A percentile compares a stretch with the other conserved stretches of the same genome.
Evolutionary conservation across 2,888 invertebrate species (phyloP).

Genomic region (Tipula helvola): DNA sequence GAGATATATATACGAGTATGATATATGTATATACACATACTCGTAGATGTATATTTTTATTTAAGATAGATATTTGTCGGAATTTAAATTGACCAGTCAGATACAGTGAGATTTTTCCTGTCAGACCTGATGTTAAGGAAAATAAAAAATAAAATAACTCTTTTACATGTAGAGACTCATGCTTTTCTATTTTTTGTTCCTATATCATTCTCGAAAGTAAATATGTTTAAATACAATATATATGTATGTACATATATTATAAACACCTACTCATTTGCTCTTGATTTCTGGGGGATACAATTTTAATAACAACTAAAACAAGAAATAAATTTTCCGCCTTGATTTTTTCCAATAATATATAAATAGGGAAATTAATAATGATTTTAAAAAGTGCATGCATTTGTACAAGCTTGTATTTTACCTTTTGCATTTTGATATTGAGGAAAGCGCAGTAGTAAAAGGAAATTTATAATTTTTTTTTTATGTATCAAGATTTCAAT

Average conservation of each 20-base stretch:
- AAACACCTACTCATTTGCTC: not conserved
- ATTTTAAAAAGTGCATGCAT: not conserved
- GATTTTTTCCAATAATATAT: too few species aligned
- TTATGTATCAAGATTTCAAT: too few species aligned
- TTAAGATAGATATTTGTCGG: not conserved
- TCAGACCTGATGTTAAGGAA: not conserved
- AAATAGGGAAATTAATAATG: not conserved
- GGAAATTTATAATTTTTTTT: too few species aligned
- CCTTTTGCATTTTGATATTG: too few species aligned
- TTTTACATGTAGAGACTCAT: not conserved
- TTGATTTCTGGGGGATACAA: not conserved
- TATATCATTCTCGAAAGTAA: not conserved
- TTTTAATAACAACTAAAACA: not conserved
- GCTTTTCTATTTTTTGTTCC: not conserved
- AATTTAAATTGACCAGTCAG: constrained; percentile 7
- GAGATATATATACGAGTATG: not conserved
- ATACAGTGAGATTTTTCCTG: not conserved
- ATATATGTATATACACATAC: not conserved
- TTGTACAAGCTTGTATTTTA: too few species aligned
- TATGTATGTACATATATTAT: not conserved
- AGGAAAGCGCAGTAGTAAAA: too few species aligned
- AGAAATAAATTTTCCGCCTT: not conserved
- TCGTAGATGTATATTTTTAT: not conserved
- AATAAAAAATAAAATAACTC: not conserved
- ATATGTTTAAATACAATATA: too few species aligned